Evolutionary conservation across 2,888 invertebrate species (phyloP).

Genomic region (Andricus quercusramuli): DNA sequence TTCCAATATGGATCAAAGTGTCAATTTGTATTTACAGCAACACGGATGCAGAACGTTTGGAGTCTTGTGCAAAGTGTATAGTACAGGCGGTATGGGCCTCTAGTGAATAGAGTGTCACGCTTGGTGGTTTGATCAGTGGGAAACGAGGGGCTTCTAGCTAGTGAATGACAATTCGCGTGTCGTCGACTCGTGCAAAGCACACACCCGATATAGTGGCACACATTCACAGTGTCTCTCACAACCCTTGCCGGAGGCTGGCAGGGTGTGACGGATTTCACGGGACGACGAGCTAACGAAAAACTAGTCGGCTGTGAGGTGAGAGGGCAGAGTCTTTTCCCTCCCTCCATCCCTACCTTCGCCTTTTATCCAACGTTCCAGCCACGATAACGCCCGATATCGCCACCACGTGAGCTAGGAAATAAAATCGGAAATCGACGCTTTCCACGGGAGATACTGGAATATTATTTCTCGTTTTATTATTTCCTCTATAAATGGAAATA

Average conservation of each 20-base stretch:
- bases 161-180: slow-evolving; percentile 18
- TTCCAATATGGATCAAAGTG: not conserved
- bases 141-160: not conserved
- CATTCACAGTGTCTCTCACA: slow-evolving; percentile 4
- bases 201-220: slow-evolving; percentile 5
- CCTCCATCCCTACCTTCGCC: slow-evolving; percentile 44
- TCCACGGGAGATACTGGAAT: not conserved
- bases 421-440: slow-evolving; percentile 10
- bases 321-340: slow-evolving; percentile 63
- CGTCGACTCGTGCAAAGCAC: not conserved
- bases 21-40: not conserved
- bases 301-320: slow-evolving; percentile 75
- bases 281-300: slow-evolving; percentile 76
- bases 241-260: slow-evolving; percentile 47
- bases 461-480: not conserved
- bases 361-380: slow-evolving; percentile 53
- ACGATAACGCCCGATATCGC: not conserved
- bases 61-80: not conserved
- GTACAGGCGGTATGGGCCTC: not conserved
- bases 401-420: not conserved
- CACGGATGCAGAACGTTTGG: not conserved
- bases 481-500: not conserved
- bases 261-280: slow-evolving; percentile 75
- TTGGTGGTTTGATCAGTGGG: slow-evolving; percentile 8
- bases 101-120: not conserved